phyloP scores from a whole-genome alignment of 1,140 invertebrate species.

The Eciton burchellii region DNA sequence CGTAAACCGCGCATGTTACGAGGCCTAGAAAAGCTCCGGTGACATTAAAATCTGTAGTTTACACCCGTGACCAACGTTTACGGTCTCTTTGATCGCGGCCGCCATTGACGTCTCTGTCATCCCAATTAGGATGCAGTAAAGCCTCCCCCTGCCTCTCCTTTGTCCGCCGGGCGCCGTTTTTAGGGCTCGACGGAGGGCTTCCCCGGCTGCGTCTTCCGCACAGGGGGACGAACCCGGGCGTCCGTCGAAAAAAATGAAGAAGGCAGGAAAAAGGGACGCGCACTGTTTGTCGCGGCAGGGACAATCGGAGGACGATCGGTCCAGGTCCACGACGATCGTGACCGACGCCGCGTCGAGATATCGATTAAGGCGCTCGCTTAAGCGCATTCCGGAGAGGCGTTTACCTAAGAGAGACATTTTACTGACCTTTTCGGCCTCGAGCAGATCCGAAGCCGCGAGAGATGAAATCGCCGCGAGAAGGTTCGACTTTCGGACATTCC shows the following conservation, averaged over 20 bases:
- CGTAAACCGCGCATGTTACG: constrained; percentile 80
- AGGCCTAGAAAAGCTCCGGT: constrained; percentile 75
- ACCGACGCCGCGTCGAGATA: constrained; percentile 4
- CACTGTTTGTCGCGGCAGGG: constrained; percentile 3
- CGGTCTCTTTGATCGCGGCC: constrained; percentile 77
- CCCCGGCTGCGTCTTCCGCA: constrained; percentile 65
- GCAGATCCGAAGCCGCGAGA: background rate
- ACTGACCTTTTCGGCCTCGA: constrained; percentile 4
- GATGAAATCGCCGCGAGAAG: background rate
- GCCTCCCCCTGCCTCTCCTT: constrained; percentile 71
- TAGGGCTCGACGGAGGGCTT: constrained; percentile 70
- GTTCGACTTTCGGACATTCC: background rate
- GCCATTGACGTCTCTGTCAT: constrained; percentile 85
- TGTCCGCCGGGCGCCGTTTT: constrained; percentile 59
- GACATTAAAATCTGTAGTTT: constrained; percentile 84
- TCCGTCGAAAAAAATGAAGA: background rate
- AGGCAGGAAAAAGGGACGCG: background rate
- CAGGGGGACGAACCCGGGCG: constrained; percentile 22
- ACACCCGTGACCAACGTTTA: constrained; percentile 82
- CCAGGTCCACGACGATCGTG: constrained; percentile 15
- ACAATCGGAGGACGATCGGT: constrained; percentile 6
- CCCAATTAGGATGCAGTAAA: constrained; percentile 84
- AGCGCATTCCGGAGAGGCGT: constrained; percentile 22
- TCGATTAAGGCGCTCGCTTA: constrained; percentile 25
- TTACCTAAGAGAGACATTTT: background rate